Base-by-base conservation (phyloP, 2,797 vertebrate genomes). In the Geotrypetes seraphini region DNA sequence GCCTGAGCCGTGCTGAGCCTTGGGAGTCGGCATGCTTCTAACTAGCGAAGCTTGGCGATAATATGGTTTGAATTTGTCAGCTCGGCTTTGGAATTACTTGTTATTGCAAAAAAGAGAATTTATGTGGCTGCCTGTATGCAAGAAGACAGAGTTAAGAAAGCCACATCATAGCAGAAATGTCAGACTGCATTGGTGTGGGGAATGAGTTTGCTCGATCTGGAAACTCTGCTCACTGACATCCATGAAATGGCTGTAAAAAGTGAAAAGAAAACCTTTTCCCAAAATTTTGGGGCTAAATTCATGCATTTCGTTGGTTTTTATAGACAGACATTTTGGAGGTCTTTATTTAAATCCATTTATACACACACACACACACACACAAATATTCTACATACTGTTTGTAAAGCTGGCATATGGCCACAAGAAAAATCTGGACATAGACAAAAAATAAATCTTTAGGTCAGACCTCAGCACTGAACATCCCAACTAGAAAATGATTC, bases 221-320 rank as follows among this genome's bases (percentile, higher is more conserved):
- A 34, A 62, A 36, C 25, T 36, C 27, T 47, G 44, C 48, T 60
- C 30, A 40, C 41, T 7, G 45, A 47, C 47, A 40, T 22, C 16
- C 12, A 23, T 1, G n/a, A 50, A 41, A 4, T 4, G 19, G 56
- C 57, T 57, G 58, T 58, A 69, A 64, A 64, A 60, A 56, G 51
- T n/a, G n/a, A n/a, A n/a, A 44, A n/a, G n/a, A n/a, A n/a, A 47
- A 27, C 16, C 36, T 47, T n/a, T 46, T 51, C 58, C 31, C 1
- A 5, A 45, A 65, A 44, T 49, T 46, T 35, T 45, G 4, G 0
- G 15, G 54, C 51, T 40, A 56, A 64, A 63, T 21, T 4, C 36
- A 36, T 60, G 53, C 63, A 57, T n/a, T n/a, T n/a, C n/a, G n/a
- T n/a, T n/a, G n/a, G n/a, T n/a, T n/a, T n/a, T n/a, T n/a, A n/a